Base-by-base conservation (phyloP, 1,140 invertebrate genomes). In the Atopsyche davidsoni region DNA sequence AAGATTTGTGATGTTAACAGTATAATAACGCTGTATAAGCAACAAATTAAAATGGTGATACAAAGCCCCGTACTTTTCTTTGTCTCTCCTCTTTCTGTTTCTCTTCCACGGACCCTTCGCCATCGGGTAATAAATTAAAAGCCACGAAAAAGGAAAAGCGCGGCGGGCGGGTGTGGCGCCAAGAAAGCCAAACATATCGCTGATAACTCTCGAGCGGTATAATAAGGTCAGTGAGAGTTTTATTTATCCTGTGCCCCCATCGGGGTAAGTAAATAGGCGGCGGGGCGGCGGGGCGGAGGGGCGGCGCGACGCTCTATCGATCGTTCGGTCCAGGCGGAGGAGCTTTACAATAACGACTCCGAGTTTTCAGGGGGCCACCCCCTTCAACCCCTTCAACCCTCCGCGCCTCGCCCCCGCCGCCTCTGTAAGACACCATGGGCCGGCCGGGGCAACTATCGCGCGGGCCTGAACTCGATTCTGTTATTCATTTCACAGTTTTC, bases 251-350 rank as follows among this genome's bases (percentile, higher is more conserved):
- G 6, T n/a, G n/a, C 6, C 6, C n/a, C 24, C 24, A 28, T 39
- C n/a, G 11, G 36, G 13, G 36, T 18, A 17, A 10, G 14, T 39
- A 39, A 39, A 39, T 39, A 39, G 6, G n/a, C 9, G 14, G 21
- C 10, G 4, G 22, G 41, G 22, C 21, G 7, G 41, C 23, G 38
- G 38, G 17, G 23, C 42, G 16, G 16, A 32, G 23, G 35, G 45
- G 34, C 22, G 45, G 36, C n/a, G 45, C 44, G 21, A 34, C 34
- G 34, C 34, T 21, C 11, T 47, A 47, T 47, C 35, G 45, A 47
- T 47, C 45, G 45, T 16, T 39, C 36, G 21, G 34, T 38, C 32
- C 35, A 47, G 45, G 32, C 45, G 45, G 36, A 32, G 34, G 45
- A n/a, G n/a, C 36, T 38, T 16, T 40, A 40, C 38, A 40, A 40